Conservation (phyloP, 2,888 invertebrate species). For the Cyclophora albipunctata region DNA sequence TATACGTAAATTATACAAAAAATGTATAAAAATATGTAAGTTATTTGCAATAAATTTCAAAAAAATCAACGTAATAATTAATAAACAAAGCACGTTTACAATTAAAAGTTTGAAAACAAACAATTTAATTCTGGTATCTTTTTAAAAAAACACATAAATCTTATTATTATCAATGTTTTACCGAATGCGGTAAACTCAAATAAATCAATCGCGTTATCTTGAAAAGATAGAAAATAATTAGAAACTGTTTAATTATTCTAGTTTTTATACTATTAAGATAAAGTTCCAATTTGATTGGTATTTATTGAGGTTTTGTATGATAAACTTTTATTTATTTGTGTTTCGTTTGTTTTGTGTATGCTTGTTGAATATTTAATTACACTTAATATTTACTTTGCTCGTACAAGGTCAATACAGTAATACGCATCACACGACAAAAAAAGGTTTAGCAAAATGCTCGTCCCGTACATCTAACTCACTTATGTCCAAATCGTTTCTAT, state of each 20-base stretch:
- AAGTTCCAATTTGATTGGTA: conserved; percentile 17
- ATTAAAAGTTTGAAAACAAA: conserved; percentile 45
- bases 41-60: too few relatives aligned
- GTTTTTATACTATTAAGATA: conserved; percentile 33
- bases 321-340: neutral
- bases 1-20: neutral
- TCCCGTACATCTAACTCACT: too few relatives aligned
- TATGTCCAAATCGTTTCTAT: too few relatives aligned
- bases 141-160: conserved; percentile 57
- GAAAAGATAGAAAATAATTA: conserved; percentile 62
- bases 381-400: too few relatives aligned
- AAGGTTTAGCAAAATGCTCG: too few relatives aligned
- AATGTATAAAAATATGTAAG: neutral
- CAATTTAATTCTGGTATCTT: conserved; percentile 44
- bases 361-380: too few relatives aligned
- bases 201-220: conserved; percentile 64
- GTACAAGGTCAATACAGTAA: too few relatives aligned
- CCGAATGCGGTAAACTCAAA: conserved; percentile 35
- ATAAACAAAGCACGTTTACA: conserved; percentile 11
- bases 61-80: too few relatives aligned
- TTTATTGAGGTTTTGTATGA: conserved; percentile 16
- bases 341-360: neutral
- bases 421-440: too few relatives aligned
- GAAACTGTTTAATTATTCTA: conserved; percentile 61
- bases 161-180: conserved; percentile 37